Conservation (phyloP, 2,113 vertebrate genomes). For the Hyperoodon ampullatus region DNA sequence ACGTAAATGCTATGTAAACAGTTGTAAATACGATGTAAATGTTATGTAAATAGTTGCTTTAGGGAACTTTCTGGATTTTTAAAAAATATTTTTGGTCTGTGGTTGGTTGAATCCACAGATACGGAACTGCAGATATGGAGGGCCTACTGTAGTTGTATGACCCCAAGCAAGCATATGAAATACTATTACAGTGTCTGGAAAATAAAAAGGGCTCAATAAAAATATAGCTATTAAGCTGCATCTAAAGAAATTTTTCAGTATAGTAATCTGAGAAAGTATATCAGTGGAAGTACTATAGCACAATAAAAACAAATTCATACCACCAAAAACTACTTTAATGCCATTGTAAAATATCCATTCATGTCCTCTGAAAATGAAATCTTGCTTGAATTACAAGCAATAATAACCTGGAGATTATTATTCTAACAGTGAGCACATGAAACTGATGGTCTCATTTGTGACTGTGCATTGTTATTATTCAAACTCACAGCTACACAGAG, state of each 20-base stretch:
- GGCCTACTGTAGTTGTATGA: not conserved
- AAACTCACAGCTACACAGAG: not conserved
- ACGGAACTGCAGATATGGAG: not conserved
- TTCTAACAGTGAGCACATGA: not conserved
- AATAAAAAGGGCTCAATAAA: not conserved
- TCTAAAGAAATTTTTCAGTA: not conserved
- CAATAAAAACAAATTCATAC: not conserved
- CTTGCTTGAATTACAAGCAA: not conserved
- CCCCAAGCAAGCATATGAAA: not conserved
- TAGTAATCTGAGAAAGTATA: not conserved
- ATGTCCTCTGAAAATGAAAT: conserved; percentile 21
- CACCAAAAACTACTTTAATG: not conserved
- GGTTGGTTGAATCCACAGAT: not conserved
- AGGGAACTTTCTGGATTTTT: not conserved
- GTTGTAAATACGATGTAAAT: no score
- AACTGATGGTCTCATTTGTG: not conserved
- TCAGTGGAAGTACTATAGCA: not conserved
- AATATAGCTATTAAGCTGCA: not conserved
- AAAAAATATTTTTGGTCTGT: not conserved
- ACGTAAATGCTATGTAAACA: no score
- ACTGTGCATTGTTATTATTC: not conserved
- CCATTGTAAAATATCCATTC: not conserved
- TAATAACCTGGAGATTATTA: not conserved
- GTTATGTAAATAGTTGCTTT: not conserved
- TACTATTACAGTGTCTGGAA: not conserved